Evolutionary conservation across 2,888 invertebrate species (phyloP), one percentile per base, ranked within the genome.

Genomic region (Cyclophora punctaria): DNA sequence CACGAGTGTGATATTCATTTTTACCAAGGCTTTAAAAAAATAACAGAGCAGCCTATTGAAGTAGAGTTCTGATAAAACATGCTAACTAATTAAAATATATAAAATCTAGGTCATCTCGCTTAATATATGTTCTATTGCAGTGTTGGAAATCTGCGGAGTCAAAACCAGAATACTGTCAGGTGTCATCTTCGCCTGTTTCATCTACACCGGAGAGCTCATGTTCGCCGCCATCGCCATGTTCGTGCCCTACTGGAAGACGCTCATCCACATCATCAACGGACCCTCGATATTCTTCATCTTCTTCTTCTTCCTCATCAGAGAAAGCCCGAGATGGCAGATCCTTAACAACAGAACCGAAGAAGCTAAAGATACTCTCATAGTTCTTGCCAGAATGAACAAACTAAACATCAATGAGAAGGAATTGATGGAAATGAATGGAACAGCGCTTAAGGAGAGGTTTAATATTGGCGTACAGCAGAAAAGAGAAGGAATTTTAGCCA

Each of bases 241-340:
- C 4, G 69, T 79, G 3, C 75, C 78, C 0, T 71, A 80, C 56
- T 86, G 86, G 86, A 82, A 80, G 52, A 71, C 63, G 0, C 60
- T 86, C 3, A 59, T 81, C 34, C 59, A 71, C 37, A 74, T 82
- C n/a, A 78, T 81, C 41, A 79, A 80, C 55, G 71, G 71, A 2
- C 86, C 86, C 0, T 64, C 73, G 3, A 55, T 83, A 2, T 47
- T 83, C 40, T 79, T 77, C 52, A 48, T 84, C 4, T 54, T 60
- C 6, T 73, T 74, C 51, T 64, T 73, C 44, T 75, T 67, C 48
- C 34, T 83, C 2, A 42, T 83, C 5, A 65, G 67, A 44, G 86
- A 87, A 51, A 86, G 85, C 46, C 79, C 81, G 0, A 60, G 86
- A 54, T 87, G 87, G 86, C 77, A 75, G 49, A 72, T 87, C 2